phyloP scores from a whole-genome alignment of 1,140 invertebrate species.

The Apis florea region DNA sequence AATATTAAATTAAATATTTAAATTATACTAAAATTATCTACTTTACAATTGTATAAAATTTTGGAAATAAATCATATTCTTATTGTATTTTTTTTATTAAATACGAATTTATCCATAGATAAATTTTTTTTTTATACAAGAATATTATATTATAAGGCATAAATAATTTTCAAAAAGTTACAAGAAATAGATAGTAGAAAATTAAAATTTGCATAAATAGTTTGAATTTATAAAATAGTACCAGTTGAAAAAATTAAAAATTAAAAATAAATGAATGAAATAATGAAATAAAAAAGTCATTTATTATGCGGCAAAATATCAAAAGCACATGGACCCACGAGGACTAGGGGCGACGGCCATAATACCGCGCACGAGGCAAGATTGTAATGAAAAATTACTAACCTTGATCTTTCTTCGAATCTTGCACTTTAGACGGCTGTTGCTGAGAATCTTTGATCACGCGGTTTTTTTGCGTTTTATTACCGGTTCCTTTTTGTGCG shows the following conservation, averaged over 20 bases:
- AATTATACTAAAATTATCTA: not conserved
- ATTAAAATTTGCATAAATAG: not conserved
- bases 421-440: constrained; percentile 79
- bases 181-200: not conserved
- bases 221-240: not conserved
- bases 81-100: constrained; percentile 15
- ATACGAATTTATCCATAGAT: constrained; percentile 7
- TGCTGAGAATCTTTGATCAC: constrained; percentile 86
- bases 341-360: constrained; percentile 69
- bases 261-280: not conserved
- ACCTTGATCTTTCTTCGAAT: constrained; percentile 85
- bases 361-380: constrained; percentile 71
- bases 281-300: not conserved
- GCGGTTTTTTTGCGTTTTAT: constrained; percentile 79
- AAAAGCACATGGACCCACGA: constrained; percentile 62
- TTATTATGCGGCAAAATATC: constrained; percentile 18
- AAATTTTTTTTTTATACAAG: constrained; percentile 37
- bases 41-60: not conserved
- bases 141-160: constrained; percentile 12
- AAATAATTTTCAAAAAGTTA: constrained; percentile 24
- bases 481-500: constrained; percentile 81
- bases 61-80: not conserved
- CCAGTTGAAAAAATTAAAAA: too few species aligned
- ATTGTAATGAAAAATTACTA: constrained; percentile 72
- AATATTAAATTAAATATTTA: not conserved